These are phyloP conservation scores for Pyralis farinalis DNA, from an alignment of 2,888 invertebrate species.

Conservation along the genomic window DNA sequence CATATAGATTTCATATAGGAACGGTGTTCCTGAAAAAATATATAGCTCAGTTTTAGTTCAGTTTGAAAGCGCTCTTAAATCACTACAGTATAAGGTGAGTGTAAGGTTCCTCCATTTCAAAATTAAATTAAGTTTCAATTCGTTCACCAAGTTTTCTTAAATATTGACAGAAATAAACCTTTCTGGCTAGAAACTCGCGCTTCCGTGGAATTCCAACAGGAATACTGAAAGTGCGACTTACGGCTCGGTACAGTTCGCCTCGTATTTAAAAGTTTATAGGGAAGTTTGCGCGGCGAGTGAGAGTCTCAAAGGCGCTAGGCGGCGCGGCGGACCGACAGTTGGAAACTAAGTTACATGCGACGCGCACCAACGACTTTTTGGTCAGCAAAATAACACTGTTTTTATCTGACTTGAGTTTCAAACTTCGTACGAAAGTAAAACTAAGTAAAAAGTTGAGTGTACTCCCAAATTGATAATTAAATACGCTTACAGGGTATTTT, in stretches of 20 bases:
- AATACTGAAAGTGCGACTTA: conserved; percentile 1
- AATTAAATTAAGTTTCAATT: neutral
- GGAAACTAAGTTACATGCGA: conserved; percentile 7
- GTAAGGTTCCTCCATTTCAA: too few species aligned
- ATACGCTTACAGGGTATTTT: too few species aligned
- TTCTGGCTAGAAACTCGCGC: conserved; percentile 1
- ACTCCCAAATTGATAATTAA: too few species aligned
- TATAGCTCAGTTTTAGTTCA: too few species aligned
- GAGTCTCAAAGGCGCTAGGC: conserved; percentile 2
- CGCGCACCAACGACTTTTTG: neutral
- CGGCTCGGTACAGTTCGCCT: conserved; percentile 1
- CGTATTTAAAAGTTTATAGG: conserved; percentile 9
- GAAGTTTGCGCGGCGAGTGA: conserved; percentile 5
- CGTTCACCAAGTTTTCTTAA: neutral
- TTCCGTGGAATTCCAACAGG: neutral
- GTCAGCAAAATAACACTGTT: neutral
- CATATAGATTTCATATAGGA: too few species aligned
- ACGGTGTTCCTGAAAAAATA: too few species aligned
- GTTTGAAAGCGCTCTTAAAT: too few species aligned
- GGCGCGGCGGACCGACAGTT: conserved; percentile 4
- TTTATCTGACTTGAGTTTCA: neutral
- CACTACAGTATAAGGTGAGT: too few species aligned
- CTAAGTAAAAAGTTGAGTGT: too few species aligned
- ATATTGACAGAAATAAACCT: conserved; percentile 8
- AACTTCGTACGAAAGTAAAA: too few species aligned